Evolutionary conservation across 2,797 vertebrate species (phyloP), one percentile per base, ranked within the genome.

Genomic region (Fundulus diaphanus): DNA sequence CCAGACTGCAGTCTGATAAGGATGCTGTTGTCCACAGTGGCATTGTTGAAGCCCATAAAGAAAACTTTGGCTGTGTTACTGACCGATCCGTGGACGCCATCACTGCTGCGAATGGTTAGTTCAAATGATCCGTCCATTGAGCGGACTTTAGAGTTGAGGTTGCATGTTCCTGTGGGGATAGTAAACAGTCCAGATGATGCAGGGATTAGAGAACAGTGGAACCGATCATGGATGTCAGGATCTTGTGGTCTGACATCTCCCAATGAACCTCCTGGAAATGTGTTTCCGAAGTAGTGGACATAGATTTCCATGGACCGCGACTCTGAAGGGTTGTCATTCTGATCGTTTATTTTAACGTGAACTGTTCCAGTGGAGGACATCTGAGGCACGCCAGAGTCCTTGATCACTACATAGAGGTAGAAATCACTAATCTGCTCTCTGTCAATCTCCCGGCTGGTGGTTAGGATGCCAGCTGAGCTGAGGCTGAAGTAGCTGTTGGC

Each of bases 301-400:
- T 96, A 98, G 85, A 99, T 96, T 85, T 99, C 98, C 79, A 98
- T 94, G 0, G 96, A 94, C 77, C 98, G 96, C 7, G 98, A 92
- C 88, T 97, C 96, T 0, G 98, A 99, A 0, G 98, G 98, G 80
- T 99, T 99, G 93, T 99, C 98, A 0, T 99, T 99, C 87, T 99
- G 96, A 86, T 99, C 98, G 33, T 95, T 94, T 48, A 99, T 94
- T 67, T 94, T 96, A 77, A 99, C 85, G 3, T 96, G 97, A 82
- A 99, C 95, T 0, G 97, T 99, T 85, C 97, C 98, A 0, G 98
- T 99, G 70, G 98, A 99, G 69, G 98, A 99, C 98, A 99, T 99
- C 54, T 98, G 98, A 72, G 98, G 98, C 33, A 97, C 69, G 0
- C 98, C 98, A n/a, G 98, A 98, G 89, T 99, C 98, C 79, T 96